phyloP scores from a whole-genome alignment of 2,113 vertebrate species.

The Meles meles region DNA sequence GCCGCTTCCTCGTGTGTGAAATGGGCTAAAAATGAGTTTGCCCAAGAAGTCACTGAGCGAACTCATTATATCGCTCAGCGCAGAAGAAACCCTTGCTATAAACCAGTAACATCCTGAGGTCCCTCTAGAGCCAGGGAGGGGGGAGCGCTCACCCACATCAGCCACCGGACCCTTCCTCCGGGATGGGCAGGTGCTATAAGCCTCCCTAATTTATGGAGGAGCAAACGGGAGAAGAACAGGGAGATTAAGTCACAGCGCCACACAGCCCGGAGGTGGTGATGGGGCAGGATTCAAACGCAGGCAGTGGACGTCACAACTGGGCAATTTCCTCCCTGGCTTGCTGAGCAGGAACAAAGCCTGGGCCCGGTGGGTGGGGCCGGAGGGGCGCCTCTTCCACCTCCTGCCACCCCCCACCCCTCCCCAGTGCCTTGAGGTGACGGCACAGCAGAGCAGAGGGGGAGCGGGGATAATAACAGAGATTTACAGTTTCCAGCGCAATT shows the following conservation, averaged over 20 bases:
- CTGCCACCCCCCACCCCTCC: not conserved
- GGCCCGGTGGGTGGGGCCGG: not conserved
- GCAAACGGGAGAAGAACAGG: not conserved
- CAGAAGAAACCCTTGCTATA: fast-evolving
- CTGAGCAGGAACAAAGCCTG: conserved; percentile 13
- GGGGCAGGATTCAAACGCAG: not conserved
- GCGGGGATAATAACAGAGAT: conserved; percentile 60
- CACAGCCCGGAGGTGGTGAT: not conserved
- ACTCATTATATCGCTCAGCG: not conserved
- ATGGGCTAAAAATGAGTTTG: no score
- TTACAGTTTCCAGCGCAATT: conserved; percentile 60
- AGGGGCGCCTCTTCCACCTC: not conserved
- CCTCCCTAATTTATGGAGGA: not conserved
- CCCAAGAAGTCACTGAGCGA: not conserved
- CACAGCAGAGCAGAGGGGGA: not conserved
- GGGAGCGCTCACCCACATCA: fast-evolving
- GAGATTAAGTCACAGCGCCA: not conserved
- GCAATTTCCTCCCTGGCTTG: not conserved
- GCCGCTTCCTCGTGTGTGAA: not conserved
- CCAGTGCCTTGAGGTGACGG: conserved; percentile 17
- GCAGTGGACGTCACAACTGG: not conserved
- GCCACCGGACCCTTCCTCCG: not conserved
- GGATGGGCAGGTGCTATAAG: not conserved
- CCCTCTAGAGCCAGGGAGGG: not conserved
- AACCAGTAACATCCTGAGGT: not conserved